These are phyloP conservation scores for Dexiosoma caninum DNA, from an alignment of 2,888 invertebrate species.

Conservation along the genomic window DNA sequence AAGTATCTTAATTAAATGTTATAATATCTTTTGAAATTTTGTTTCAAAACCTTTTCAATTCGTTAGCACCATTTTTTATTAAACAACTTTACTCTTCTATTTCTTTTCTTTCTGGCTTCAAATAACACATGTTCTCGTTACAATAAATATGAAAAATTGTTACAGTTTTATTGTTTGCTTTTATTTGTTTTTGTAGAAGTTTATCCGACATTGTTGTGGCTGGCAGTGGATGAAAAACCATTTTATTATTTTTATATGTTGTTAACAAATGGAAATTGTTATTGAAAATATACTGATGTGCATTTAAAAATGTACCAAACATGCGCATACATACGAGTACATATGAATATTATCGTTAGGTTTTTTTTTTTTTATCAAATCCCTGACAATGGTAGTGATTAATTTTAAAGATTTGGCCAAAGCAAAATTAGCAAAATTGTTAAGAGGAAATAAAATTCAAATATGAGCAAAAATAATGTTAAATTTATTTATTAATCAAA, in stretches of 20 bases:
- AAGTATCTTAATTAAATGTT: too few relatives aligned
- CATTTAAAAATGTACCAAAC: not conserved
- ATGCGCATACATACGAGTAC: too few relatives aligned
- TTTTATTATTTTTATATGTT: conserved; percentile 53
- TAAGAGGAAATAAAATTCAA: too few relatives aligned
- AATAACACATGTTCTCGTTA: conserved; percentile 38
- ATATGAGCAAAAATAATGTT: too few relatives aligned
- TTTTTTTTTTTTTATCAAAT: conserved; percentile 3
- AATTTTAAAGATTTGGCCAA: not conserved
- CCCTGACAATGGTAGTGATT: not conserved
- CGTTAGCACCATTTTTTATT: not conserved
- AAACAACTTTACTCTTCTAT: not conserved
- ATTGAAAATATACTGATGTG: conserved; percentile 24
- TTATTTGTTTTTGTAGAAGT: not conserved
- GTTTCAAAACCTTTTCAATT: too few relatives aligned
- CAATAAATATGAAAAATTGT: conserved; percentile 37
- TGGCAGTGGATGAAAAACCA: conserved; percentile 43
- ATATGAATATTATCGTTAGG: too few relatives aligned
- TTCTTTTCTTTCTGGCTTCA: not conserved
- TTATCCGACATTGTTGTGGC: conserved; percentile 17
- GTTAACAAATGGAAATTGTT: conserved; percentile 64
- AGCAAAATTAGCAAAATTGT: not conserved
- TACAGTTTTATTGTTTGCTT: conserved; percentile 29
- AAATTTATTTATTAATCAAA: too few relatives aligned
- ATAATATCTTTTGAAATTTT: too few relatives aligned